Conservation (phyloP, 2,797 vertebrate genomes). For the Diceros bicornis region DNA sequence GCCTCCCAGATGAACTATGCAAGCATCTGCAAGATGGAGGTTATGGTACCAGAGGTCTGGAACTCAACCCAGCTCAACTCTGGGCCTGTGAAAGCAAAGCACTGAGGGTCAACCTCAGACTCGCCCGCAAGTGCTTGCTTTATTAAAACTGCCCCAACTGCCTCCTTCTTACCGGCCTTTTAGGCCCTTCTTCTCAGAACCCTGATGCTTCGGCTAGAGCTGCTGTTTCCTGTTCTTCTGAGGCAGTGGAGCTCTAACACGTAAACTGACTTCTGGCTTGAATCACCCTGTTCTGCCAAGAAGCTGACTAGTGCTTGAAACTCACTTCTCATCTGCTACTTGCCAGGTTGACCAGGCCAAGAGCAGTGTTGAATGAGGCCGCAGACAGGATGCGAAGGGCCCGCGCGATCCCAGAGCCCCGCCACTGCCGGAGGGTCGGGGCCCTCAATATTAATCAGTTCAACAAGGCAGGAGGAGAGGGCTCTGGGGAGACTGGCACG, state of each 20-base stretch:
- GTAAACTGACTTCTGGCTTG: slow-evolving; percentile 66
- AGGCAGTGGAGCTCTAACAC: not conserved
- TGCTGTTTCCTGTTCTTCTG: not conserved
- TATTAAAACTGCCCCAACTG: accelerated
- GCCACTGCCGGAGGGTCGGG: slow-evolving; percentile 62
- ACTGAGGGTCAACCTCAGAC: not conserved
- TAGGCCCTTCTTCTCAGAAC: not conserved
- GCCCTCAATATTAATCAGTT: not conserved
- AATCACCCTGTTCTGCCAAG: not conserved
- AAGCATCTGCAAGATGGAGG: not conserved
- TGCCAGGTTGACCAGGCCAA: slow-evolving; percentile 9
- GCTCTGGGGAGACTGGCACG: not conserved
- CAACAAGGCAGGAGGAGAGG: not conserved
- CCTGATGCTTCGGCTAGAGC: not conserved
- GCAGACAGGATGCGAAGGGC: slow-evolving; percentile 33
- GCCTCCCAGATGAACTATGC: not conserved
- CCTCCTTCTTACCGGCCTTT: not conserved
- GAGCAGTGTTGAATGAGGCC: slow-evolving; percentile 25
- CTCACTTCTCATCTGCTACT: slow-evolving; percentile 70
- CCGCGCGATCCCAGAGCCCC: slow-evolving; percentile 66
- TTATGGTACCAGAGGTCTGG: not conserved
- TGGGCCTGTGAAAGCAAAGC: not conserved
- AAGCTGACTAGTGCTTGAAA: slow-evolving; percentile 73
- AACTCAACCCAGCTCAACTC: slow-evolving; percentile 22
- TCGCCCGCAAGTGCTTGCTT: not conserved